Evolutionary conservation across 2,113 vertebrate species (phyloP), one percentile per base, ranked within the genome.

Genomic region (Bufo bufo): DNA sequence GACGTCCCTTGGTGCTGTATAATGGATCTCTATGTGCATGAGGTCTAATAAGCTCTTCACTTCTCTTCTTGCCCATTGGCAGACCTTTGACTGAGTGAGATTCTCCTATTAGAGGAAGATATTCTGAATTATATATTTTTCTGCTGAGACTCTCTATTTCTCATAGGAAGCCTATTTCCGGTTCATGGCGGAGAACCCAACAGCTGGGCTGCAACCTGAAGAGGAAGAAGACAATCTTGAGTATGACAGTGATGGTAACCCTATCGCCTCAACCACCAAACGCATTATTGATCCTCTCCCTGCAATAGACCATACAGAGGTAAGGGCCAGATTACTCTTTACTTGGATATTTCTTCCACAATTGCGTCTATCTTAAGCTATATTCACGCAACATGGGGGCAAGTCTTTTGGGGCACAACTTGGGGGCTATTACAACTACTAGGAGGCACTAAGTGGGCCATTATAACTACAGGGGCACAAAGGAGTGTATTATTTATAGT

Each of bases 121-220:
- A 33, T 33, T 4, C 10, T 33, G 66, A 77, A 52, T 54, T 54
- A 54, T 52, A 6, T 2, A 49, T 77, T 77, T 49, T 1, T 54
- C 52, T 14, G 6, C n/a, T 80, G n/a, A 81, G 16, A 11, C 23
- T 16, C 12, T 79, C 6, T 79, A 3, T 81, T 61, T 59, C 49
- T 16, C 97, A 95, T 96, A 99, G 98, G 98, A 99, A 95, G 98
- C 98, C 74, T 99, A 99, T 91, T 99, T 99, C 92, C 97, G 98
- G 88, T 99, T 98, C 93, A 99, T 99, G 98, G 98, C 98, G 80
- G 98, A 99, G 94, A 99, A 99, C 91, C 98, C 98, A 89, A 99
- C 96, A 75, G 98, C 98, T 45, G 98, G 98, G 56, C 95, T 99
- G 92, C 96, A 96, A 86, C 97, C 92, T 72, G 98, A 99, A 87